phyloP scores from a whole-genome alignment of 2,888 invertebrate species.

The Habroteleia sp. region DNA sequence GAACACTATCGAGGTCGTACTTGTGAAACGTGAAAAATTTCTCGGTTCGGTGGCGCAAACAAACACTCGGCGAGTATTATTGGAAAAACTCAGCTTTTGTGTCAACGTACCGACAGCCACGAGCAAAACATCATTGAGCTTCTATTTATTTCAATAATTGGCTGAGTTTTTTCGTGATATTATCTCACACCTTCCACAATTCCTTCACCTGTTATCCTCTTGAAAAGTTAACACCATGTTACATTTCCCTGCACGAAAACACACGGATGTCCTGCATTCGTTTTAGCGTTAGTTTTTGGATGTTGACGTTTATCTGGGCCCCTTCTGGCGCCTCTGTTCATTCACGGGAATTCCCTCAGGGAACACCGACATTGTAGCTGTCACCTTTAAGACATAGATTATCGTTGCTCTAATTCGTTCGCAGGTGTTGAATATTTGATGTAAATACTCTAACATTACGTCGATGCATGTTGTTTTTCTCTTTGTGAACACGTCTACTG shows the following conservation, averaged over 20 bases:
- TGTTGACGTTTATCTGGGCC: conserved; percentile 17
- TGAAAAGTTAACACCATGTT: conserved; percentile 16
- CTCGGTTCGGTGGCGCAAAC: conserved; percentile 28
- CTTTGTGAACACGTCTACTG: conserved; percentile 6
- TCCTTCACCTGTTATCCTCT: neutral
- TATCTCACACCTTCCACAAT: conserved; percentile 22
- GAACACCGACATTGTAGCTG: conserved; percentile 2
- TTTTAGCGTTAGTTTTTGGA: conserved; percentile 49
- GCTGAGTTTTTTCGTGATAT: conserved; percentile 39
- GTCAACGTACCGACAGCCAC: conserved; percentile 4
- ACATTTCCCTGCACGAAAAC: conserved; percentile 49
- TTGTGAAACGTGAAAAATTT: conserved; percentile 17
- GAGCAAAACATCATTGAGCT: no score
- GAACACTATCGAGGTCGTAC: conserved; percentile 8
- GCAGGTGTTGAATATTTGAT: conserved; percentile 30
- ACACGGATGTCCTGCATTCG: conserved; percentile 55
- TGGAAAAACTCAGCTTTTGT: conserved; percentile 42
- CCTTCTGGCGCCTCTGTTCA: neutral
- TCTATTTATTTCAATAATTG: conserved; percentile 16
- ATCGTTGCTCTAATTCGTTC: conserved; percentile 1
- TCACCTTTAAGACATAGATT: conserved; percentile 9
- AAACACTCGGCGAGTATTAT: conserved; percentile 30
- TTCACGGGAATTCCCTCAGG: conserved; percentile 2
- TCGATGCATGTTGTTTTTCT: conserved; percentile 20
- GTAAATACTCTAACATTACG: conserved; percentile 34